Base-by-base conservation (phyloP, 2,888 invertebrate genomes). In the Leucoma salicis region DNA sequence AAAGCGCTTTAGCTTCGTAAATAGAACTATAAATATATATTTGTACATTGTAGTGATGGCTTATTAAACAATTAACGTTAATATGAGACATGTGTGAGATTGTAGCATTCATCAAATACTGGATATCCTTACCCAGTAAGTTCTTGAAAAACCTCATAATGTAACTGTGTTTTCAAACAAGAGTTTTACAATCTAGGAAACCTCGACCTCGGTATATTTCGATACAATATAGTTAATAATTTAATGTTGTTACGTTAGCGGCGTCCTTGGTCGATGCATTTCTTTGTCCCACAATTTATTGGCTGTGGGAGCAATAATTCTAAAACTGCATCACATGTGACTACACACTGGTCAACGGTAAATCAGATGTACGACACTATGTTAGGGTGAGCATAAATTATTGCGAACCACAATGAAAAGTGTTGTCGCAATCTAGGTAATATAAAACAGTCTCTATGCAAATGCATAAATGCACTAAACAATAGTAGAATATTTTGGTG, bases 251-350 rank as follows among this genome's bases (percentile, higher is more conserved):
- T 40, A 37, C 40, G 46, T 36, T 14, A 33, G 34, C 45, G 45
- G 38, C 32, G 50, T 54, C 45, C 35, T 39, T 44, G 42, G 11
- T 16, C 35, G 42, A 24, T 57, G 61, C 61, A 60, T 55, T 55
- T 60, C 57, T 57, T 59, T 59, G 55, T 42, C 33, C 40, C 33
- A 46, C 52, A 45, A 59, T 57, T 59, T 59, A 59, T 57, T 42
- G 52, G 42, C 39, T 38, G 41, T 29, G 36, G 34, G 43, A 49
- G 33, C 42, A 49, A 52, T 59, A 59, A 48, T 40, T 59, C 55
- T 59, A 37, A 49, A 49, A 43, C 47, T 43, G 49, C 49, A 49
- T 53, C 46, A 51, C 43, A 36, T 51, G 32, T 48, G 51, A 53
- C 53, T 57, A 44, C 53, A 37, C 42, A 31, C 42, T 18, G 46